A percentile compares a stretch with the other conserved stretches of the same genome.
Evolutionary conservation across 2,113 vertebrate genomes (phyloP).

Genomic region (Elephas maximus): DNA sequence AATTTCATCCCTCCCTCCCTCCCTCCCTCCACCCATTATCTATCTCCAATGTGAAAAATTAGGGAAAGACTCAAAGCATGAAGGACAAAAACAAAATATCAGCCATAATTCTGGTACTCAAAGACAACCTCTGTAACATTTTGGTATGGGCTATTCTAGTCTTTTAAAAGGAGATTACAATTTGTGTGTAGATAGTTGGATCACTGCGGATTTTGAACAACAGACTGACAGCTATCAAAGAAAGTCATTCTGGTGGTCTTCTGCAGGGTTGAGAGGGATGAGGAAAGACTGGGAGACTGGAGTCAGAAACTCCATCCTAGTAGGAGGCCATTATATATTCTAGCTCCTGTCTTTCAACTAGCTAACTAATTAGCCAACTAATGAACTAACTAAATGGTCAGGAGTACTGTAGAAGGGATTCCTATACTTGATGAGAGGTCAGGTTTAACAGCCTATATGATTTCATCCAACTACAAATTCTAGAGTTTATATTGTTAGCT

Average conservation of each 20-base stretch:
- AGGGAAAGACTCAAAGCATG: background rate
- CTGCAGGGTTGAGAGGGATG: background rate
- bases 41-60: background rate
- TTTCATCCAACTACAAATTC: background rate
- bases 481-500: background rate
- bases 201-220: background rate
- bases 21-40: background rate
- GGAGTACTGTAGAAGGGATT: background rate
- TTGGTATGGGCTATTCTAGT: background rate
- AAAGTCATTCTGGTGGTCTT: background rate
- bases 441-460: background rate
- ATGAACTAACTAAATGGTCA: background rate
- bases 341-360: background rate
- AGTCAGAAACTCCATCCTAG: background rate
- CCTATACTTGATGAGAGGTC: background rate
- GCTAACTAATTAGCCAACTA: background rate
- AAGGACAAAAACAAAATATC: slow-evolving; percentile 34
- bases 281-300: background rate
- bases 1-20: background rate
- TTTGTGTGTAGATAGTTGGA: background rate
- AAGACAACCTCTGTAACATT: background rate
- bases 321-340: background rate
- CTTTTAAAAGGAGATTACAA: background rate
- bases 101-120: background rate
- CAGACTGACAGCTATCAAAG: background rate